phyloP scores from a whole-genome alignment of 1,140 invertebrate genomes.

The Drosophila miranda region DNA sequence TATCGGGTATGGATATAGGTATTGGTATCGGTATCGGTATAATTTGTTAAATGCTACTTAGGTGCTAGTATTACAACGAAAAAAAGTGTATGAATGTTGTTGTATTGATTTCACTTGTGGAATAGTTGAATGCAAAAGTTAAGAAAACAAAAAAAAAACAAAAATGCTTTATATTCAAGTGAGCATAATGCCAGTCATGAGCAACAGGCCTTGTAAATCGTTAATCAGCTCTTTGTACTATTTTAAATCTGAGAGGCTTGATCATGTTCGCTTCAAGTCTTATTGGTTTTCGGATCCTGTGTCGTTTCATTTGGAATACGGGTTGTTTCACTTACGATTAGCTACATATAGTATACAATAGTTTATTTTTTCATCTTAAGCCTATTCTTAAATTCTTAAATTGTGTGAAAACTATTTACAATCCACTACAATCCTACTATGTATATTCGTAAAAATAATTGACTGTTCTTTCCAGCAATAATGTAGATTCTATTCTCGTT shows the following conservation, averaged over 20 bases:
- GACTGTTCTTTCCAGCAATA: constrained; percentile 55
- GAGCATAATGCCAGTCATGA: constrained; percentile 7
- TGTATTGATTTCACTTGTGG: constrained; percentile 11
- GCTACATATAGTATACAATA: constrained; percentile 55
- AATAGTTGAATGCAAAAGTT: constrained; percentile 21
- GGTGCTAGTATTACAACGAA: constrained; percentile 34
- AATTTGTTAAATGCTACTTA: constrained; percentile 50
- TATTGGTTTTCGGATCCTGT: constrained; percentile 34
- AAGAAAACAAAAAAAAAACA: constrained; percentile 13
- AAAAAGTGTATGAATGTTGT: constrained; percentile 31
- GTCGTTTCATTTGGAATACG: constrained; percentile 36
- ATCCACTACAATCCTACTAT: constrained; percentile 37
- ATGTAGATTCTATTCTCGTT: constrained; percentile 11
- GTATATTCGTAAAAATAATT: constrained; percentile 58
- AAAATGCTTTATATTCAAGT: constrained; percentile 12
- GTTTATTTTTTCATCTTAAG: constrained; percentile 5
- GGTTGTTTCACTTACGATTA: constrained; percentile 28
- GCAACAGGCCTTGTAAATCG: constrained; percentile 27
- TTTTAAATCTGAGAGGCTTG: constrained; percentile 60
- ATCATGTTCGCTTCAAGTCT: constrained; percentile 51
- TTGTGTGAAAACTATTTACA: constrained; percentile 62
- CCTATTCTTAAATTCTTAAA: neutral
- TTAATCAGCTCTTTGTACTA: constrained; percentile 66
- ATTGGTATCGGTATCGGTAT: neutral
- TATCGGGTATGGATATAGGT: too few relatives aligned